Conservation (phyloP, 2,888 invertebrate genomes). For the Synergus umbraculus region DNA sequence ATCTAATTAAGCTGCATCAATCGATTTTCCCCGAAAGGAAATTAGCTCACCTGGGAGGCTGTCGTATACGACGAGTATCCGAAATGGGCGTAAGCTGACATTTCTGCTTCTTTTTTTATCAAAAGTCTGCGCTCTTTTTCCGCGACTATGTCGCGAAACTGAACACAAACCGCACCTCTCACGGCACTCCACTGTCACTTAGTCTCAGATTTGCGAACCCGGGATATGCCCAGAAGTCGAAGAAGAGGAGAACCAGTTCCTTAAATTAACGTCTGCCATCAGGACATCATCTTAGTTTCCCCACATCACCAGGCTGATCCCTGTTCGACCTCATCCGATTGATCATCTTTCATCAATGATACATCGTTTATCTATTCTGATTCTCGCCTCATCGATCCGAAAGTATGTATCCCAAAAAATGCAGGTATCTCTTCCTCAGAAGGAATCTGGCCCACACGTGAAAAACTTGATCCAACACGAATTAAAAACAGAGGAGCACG, state of each 20-base stretch:
- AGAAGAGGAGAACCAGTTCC: slow-evolving; percentile 17
- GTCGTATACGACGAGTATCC: slow-evolving; percentile 94
- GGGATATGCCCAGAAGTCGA: neutral
- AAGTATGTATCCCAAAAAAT: neutral
- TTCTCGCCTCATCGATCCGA: neutral
- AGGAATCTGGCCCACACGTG: neutral
- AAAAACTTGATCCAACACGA: neutral
- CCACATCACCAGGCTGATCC: neutral
- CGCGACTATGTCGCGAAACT: slow-evolving; percentile 43
- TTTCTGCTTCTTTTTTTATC: slow-evolving; percentile 60
- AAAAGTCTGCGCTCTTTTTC: slow-evolving; percentile 21
- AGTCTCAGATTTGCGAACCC: neutral
- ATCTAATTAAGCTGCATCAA: neutral
- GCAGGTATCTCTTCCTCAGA: neutral
- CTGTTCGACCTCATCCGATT: neutral
- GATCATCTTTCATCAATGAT: neutral
- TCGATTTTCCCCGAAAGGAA: neutral
- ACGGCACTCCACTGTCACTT: slow-evolving; percentile 58
- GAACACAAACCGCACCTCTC: slow-evolving; percentile 56
- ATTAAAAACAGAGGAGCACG: neutral
- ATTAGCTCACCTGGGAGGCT: slow-evolving; percentile 89
- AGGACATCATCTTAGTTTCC: slow-evolving; percentile 17
- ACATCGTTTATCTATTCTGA: neutral
- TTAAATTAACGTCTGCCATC: slow-evolving; percentile 3
- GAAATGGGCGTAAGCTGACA: slow-evolving; percentile 94